These are phyloP conservation scores for Aurelia coerulea DNA, from an alignment of 30 jellyfish, hydroid and myxozoan species.

Conservation along the genomic window DNA sequence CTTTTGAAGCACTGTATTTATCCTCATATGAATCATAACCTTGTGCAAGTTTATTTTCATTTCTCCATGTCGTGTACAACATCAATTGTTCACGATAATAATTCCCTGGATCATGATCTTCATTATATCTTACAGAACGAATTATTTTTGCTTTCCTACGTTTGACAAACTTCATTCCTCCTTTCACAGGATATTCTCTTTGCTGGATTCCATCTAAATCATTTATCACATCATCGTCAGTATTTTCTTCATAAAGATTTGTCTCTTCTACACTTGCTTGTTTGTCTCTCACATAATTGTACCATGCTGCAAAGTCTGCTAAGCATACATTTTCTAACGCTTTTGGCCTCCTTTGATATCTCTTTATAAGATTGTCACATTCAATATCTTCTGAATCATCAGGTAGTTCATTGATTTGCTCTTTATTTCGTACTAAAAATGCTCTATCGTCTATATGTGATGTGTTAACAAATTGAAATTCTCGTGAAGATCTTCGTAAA, in stretches of 20 bases:
- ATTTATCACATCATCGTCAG: conserved; percentile 6
- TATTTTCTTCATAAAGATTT: neutral
- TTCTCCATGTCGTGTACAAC: too few relatives aligned
- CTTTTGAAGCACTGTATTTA: neutral
- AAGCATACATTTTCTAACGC: conserved; percentile 16
- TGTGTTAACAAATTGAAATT: conserved; percentile 33
- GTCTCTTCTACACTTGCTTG: neutral
- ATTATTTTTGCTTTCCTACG: too few relatives aligned
- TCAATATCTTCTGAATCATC: conserved; percentile 27
- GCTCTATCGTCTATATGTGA: conserved; percentile 11
- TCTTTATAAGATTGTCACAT: conserved; percentile 12
- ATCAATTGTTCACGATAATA: too few relatives aligned
- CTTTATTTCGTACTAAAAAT: neutral
- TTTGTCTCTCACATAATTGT: neutral
- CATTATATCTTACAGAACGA: too few relatives aligned
- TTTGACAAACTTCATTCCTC: conserved; percentile 13
- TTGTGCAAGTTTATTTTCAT: conserved; percentile 2
- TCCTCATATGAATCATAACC: conserved; percentile 12
- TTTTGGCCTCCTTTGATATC: conserved; percentile 46
- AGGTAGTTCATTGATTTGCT: conserved; percentile 19
- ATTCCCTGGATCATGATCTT: too few relatives aligned
- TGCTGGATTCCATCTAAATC: neutral
- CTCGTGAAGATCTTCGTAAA: conserved; percentile 24
- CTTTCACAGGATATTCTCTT: neutral
- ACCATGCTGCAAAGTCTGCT: conserved; percentile 43